A percentile compares a stretch with the other conserved stretches of the same genome.
These are phyloP conservation scores for Aplysia californica DNA, from an alignment of 1,140 invertebrate genomes.

Conservation along the genomic window DNA sequence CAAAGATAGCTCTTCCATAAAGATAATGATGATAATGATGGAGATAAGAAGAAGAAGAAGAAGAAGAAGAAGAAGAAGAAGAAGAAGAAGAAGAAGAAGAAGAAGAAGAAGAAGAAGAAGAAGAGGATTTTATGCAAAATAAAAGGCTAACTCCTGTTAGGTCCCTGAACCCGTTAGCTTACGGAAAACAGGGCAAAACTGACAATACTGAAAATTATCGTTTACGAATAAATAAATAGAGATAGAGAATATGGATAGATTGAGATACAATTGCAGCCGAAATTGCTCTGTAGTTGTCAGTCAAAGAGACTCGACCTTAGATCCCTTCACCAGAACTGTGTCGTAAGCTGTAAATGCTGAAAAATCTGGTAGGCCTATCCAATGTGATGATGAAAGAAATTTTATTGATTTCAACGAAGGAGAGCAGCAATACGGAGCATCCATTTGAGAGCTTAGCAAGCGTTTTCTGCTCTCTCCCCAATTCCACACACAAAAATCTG, in stretches of 20 bases:
- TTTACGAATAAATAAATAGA: no score
- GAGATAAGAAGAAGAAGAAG: neutral
- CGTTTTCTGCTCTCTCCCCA: neutral
- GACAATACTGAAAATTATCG: neutral
- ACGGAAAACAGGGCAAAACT: neutral
- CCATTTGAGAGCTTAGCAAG: neutral
- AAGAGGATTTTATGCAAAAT: neutral
- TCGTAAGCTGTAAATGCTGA: neutral
- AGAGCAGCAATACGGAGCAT: neutral
- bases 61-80: neutral
- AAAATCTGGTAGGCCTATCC: neutral
- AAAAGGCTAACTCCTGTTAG: no score
- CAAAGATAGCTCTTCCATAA: neutral
- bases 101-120: neutral
- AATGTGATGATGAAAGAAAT: neutral
- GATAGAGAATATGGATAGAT: no score
- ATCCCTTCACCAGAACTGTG: neutral
- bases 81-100: neutral
- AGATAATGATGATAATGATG: neutral
- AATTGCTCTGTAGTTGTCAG: no score
- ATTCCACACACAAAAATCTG: neutral
- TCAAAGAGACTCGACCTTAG: neutral
- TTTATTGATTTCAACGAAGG: neutral
- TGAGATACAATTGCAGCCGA: no score
- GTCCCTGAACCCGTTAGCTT: neutral